A percentile compares a stretch with the other conserved stretches of the same genome.
Conservation (phyloP, 2,888 invertebrate genomes). For the Palloptera scutellata region DNA sequence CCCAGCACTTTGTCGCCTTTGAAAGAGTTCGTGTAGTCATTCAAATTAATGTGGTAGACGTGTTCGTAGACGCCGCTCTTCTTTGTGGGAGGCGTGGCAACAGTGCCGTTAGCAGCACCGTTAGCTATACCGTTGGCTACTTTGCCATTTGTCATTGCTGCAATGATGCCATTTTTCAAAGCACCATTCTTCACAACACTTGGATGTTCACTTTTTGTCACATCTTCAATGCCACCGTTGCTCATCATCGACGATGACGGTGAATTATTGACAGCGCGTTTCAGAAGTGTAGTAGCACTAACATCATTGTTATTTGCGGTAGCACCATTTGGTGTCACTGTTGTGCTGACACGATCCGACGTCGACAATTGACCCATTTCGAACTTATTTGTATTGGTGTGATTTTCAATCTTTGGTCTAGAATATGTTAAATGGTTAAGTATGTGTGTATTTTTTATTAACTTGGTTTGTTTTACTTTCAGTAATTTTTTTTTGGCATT, state of each 20-base stretch:
- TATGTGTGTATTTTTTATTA: neutral
- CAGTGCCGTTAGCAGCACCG: constrained; percentile 2
- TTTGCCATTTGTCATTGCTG: neutral
- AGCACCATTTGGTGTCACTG: constrained; percentile 33
- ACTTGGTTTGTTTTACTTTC: neutral
- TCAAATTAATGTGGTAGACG: constrained; percentile 53
- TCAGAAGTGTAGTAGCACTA: constrained; percentile 28
- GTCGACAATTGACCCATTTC: constrained; percentile 61
- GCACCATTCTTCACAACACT: no score
- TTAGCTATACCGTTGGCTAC: constrained; percentile 13
- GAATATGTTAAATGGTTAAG: constrained; percentile 10
- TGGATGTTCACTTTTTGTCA: no score
- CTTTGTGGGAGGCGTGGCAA: constrained; percentile 12
- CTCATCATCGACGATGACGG: no score
- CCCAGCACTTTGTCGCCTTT: constrained; percentile 57
- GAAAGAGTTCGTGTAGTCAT: constrained; percentile 53
- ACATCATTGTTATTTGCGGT: constrained; percentile 34
- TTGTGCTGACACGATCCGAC: constrained; percentile 57
- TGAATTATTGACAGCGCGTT: constrained; percentile 22
- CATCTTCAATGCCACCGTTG: no score
- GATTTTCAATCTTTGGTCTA: constrained; percentile 12
- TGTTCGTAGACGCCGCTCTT: constrained; percentile 38
- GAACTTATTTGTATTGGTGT: neutral
- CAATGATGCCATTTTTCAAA: neutral
- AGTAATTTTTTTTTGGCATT: neutral